Evolutionary conservation across 2,888 invertebrate genomes (phyloP).

Genomic region (Lasioglossum leucozonium): DNA sequence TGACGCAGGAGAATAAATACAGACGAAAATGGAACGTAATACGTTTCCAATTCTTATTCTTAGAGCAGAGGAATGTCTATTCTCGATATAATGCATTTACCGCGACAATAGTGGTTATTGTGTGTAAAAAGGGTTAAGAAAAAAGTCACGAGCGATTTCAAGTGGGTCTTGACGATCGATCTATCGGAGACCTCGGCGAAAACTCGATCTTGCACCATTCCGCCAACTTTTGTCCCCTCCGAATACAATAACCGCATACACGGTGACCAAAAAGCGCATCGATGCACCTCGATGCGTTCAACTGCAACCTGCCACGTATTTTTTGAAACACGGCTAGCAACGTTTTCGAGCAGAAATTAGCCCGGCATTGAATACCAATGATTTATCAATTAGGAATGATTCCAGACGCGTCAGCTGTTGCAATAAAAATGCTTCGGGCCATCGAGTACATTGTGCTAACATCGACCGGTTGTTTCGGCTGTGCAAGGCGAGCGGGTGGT

Average conservation of each 20-base stretch:
- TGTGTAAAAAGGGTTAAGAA: not conserved
- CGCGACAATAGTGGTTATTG: not conserved
- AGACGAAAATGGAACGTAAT: not conserved
- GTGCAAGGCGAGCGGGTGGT: constrained; percentile 61
- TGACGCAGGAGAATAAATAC: not conserved
- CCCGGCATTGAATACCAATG: not conserved
- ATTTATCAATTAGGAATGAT: not conserved
- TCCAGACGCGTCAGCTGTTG: not conserved
- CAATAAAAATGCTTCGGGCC: not conserved
- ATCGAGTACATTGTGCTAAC: not conserved
- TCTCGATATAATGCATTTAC: not conserved
- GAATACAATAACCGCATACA: not conserved
- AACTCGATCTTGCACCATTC: constrained; percentile 18
- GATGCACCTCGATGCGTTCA: not conserved
- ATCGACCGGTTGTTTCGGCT: constrained; percentile 17
- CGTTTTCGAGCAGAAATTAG: too few species aligned
- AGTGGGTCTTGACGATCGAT: constrained; percentile 36
- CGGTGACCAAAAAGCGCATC: not conserved
- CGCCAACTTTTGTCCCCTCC: constrained; percentile 30
- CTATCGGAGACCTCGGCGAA: constrained; percentile 28
- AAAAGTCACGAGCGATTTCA: constrained; percentile 22
- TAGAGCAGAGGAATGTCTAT: not conserved
- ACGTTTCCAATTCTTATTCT: not conserved
- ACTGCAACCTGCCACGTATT: not conserved
- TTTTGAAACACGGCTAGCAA: not conserved